Evolutionary conservation across 2,797 vertebrate genomes (phyloP), one percentile per base, ranked within the genome.

Genomic region (Galagoides demidoff): DNA sequence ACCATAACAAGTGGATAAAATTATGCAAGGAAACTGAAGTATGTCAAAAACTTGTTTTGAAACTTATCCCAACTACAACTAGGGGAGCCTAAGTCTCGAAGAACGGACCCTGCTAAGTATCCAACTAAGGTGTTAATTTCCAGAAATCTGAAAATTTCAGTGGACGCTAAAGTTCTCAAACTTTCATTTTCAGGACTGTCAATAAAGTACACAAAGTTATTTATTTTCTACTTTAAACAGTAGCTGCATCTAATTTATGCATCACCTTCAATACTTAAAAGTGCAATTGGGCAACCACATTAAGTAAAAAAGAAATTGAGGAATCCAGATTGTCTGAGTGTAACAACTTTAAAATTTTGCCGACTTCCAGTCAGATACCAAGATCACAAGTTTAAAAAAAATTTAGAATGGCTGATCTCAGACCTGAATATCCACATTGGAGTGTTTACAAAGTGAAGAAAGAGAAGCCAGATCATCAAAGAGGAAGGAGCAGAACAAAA

Each of bases 201-300:
- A 84, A 25, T 34, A 73, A 86, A 89, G 31, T 78, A 82, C 1
- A 92, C 13, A 74, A 94, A 92, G 13, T 22, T 22, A 85, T 92
- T 59, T 63, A 25, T 71, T 90, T 89, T 71, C 84, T 83, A 83
- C 63, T 88, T 85, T 78, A 85, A 90, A 93, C 12, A 81, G 22
- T 0, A 89, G 83, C 45, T 90, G 57, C 3, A 92, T 85, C 61
- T 92, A 59, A 81, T 73, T 63, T 84, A 83, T 27, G 43, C 29
- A 73, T 34, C 70, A 85, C 45, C 57, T 64, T 52, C 7, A 59
- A 11, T 55, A 78, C 29, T 95, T 79, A 86, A 88, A 92, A 78
- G 16, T 87, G 3, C 74, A 86, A 79, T 7, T 74, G 12, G 45
- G 17, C 57, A 89, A 85, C 55, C 49, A 10, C 16, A 87, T 55